Base-by-base conservation (phyloP, 1,140 invertebrate species). In the Solenopsis invicta region DNA sequence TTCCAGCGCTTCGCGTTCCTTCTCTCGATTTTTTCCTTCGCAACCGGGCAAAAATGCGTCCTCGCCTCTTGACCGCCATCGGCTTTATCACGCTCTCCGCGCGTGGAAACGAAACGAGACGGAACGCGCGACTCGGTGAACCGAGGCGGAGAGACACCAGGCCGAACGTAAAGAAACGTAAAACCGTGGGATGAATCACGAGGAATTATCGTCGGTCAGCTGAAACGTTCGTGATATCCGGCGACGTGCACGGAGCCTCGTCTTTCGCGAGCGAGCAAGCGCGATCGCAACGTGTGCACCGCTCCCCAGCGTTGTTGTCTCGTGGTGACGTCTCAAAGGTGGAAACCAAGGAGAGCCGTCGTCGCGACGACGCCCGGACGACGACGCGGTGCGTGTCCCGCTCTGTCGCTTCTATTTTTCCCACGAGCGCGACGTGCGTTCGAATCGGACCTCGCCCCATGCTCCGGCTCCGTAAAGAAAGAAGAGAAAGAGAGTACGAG, bases 401-500 rank as follows among this genome's bases (percentile, higher is more conserved):
- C 52, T 45, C 52, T 45, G 66, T 72, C 66, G 80, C 80, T 18
- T 77, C 18, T 50, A 86, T 78, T 89, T 88, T 88, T 85, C 87
- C 85, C 82, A 50, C 29, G 54, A 56, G 54, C 59, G 16, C 59
- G 24, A 74, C 67, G 76, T 34, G 54, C 24, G 29, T 80, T 75
- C 56, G 75, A 48, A 66, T 18, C 77, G 75, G 74, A 85, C 81
- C 59, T 89, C 54, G 64, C 74, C 52, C n/a, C 54, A 52, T 59
- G 69, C 56, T 16, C 6, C 37, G 18, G 54, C 45, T 61, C 16
- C 29, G 50, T 9, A 64, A 87, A 82, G 69, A 69, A 78, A 64
- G 75, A 76, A 78, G 64, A 84, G 56, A 62, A 62, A n/a, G 24
- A 34, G n/a, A 9, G 18, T 18, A 0, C 2, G 61, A 64, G 62